Evolutionary conservation across 2,113 vertebrate species (phyloP).

Genomic region (Triplophysa dalaica): DNA sequence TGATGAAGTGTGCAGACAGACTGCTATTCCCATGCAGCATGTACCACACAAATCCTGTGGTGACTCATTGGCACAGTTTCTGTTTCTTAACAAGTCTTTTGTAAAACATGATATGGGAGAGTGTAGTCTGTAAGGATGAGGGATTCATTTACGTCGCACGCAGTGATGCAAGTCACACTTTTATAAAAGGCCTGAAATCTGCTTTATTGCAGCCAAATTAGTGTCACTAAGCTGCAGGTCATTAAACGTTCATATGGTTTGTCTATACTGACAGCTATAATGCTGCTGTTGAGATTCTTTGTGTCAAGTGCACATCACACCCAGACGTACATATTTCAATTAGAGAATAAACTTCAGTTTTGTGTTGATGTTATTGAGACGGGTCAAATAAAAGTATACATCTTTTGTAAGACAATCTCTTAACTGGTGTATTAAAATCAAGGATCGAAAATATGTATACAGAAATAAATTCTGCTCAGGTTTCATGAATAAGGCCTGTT

Average conservation of each 20-base stretch:
- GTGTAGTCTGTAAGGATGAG: background rate
- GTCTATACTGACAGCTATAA: background rate
- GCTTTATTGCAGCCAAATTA: background rate
- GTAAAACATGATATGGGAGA: slow-evolving; percentile 12
- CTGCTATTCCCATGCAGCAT: slow-evolving; percentile 2
- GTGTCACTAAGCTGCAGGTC: background rate
- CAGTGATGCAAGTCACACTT: background rate
- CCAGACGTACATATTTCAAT: background rate
- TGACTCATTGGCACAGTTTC: slow-evolving; percentile 11
- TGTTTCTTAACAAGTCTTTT: slow-evolving; percentile 7
- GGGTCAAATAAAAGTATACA: background rate
- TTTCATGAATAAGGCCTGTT: background rate
- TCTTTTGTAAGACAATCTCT: background rate
- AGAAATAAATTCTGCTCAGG: background rate
- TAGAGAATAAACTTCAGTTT: background rate
- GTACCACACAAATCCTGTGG: background rate
- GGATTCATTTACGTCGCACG: too few relatives aligned
- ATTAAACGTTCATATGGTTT: background rate
- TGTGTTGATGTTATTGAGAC: background rate
- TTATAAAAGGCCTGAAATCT: background rate
- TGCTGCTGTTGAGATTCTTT: background rate
- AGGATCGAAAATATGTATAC: background rate
- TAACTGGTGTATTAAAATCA: background rate
- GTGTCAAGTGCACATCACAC: background rate
- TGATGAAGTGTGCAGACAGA: background rate